These are phyloP conservation scores for Cataglyphis albicans DNA, from an alignment of 2,888 invertebrate genomes.

Conservation along the genomic window DNA sequence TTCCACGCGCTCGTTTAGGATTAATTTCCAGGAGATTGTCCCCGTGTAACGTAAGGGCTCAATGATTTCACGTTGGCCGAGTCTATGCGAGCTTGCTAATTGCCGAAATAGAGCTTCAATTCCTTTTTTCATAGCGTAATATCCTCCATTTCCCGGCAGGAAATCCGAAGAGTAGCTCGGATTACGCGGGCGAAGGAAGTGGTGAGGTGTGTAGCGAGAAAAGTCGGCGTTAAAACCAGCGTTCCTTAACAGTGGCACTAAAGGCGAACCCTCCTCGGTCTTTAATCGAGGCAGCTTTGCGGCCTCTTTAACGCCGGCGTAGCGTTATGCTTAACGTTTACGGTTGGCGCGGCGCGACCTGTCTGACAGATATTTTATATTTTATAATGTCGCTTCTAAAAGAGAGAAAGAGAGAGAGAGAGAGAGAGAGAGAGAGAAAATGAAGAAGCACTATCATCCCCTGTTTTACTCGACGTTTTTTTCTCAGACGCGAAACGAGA, in stretches of 20 bases:
- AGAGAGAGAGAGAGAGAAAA: not conserved
- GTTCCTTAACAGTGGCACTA: conserved; percentile 74
- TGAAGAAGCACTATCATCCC: not conserved
- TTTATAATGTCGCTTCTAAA: conserved; percentile 69
- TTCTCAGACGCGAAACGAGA: not conserved
- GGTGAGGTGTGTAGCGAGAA: conserved; percentile 40
- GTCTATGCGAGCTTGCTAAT: not conserved
- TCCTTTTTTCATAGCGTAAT: conserved; percentile 2
- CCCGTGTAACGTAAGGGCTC: not conserved
- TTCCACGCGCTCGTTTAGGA: conserved; percentile 31
- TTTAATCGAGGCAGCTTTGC: conserved; percentile 43
- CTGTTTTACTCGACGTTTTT: conserved; percentile 16
- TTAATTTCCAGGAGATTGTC: not conserved
- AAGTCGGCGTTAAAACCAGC: conserved; percentile 65
- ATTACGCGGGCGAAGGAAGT: not conserved
- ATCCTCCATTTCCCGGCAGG: conserved; percentile 8
- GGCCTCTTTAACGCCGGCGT: conserved; percentile 65
- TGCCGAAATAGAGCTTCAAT: not conserved
- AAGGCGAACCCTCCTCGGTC: conserved; percentile 56
- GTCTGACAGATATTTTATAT: conserved; percentile 74
- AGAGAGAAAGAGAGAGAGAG: not conserved
- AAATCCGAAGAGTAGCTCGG: not conserved
- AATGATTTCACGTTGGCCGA: not conserved
- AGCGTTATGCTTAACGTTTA: conserved; percentile 70
- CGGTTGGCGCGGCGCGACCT: conserved; percentile 56